These are phyloP conservation scores for Eilema sororculum DNA, from an alignment of 2,888 invertebrate species.

Conservation along the genomic window DNA sequence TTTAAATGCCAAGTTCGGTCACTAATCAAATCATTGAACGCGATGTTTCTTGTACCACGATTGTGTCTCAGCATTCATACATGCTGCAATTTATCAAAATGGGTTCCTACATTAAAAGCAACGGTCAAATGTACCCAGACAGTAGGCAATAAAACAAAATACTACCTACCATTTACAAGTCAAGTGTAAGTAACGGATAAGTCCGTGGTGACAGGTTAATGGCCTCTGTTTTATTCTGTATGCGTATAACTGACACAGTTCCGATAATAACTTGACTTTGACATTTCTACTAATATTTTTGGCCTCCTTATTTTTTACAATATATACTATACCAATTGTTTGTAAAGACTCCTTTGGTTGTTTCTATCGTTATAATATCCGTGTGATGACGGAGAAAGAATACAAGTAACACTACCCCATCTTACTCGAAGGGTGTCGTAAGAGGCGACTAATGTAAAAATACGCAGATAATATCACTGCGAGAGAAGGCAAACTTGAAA, in stretches of 20 bases:
- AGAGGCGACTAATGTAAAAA: no score
- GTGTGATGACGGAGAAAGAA: no score
- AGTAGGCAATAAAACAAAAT: neutral
- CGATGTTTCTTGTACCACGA: no score
- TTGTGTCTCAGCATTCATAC: no score
- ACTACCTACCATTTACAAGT: slow-evolving; percentile 23
- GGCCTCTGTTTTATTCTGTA: slow-evolving; percentile 43
- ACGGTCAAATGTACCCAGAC: neutral
- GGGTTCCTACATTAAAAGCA: neutral
- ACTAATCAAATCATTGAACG: neutral
- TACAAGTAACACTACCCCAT: no score
- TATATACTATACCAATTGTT: neutral
- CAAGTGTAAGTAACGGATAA: slow-evolving; percentile 40
- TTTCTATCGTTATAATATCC: neutral
- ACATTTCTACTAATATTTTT: slow-evolving; percentile 6
- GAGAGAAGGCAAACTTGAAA: no score
- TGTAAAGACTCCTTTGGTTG: no score
- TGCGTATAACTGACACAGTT: slow-evolving; percentile 31
- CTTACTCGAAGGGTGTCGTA: no score
- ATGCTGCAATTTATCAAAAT: neutral
- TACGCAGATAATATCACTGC: no score
- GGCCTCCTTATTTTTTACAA: slow-evolving; percentile 1
- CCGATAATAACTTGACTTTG: slow-evolving; percentile 11
- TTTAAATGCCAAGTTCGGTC: no score
- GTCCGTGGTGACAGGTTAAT: slow-evolving; percentile 31